Conservation (phyloP, 2,888 invertebrate genomes). For the Dolichopus griseipennis region DNA sequence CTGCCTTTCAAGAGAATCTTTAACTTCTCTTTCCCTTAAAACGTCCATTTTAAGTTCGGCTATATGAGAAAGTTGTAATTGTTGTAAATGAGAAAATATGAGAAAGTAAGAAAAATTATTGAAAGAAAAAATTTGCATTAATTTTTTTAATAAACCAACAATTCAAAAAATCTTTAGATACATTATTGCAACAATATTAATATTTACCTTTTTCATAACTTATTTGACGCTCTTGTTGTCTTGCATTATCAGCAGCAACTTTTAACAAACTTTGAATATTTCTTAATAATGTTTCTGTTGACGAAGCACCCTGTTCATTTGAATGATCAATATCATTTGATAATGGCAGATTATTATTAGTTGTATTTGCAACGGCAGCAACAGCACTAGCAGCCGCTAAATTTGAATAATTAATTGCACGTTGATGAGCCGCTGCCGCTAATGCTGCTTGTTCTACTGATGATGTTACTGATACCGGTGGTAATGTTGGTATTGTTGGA, state of each 20-base stretch:
- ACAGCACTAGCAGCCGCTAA: slow-evolving; percentile 57
- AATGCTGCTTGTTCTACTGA: slow-evolving; percentile 24
- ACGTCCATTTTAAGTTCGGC: slow-evolving; percentile 96
- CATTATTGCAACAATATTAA: too few relatives aligned
- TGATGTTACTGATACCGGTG: background rate
- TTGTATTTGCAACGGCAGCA: slow-evolving; percentile 30
- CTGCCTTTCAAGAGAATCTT: slow-evolving; percentile 89
- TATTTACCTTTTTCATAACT: slow-evolving; percentile 92
- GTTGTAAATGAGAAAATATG: background rate
- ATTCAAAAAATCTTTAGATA: too few relatives aligned
- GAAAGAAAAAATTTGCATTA: slow-evolving; percentile 12
- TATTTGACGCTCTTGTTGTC: slow-evolving; percentile 92
- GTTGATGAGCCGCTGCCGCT: slow-evolving; percentile 49
- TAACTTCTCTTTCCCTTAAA: slow-evolving; percentile 82
- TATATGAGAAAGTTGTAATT: slow-evolving; percentile 39
- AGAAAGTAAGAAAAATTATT: background rate
- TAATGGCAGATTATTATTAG: slow-evolving; percentile 30
- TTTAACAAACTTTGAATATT: slow-evolving; percentile 94
- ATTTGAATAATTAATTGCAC: slow-evolving; percentile 72
- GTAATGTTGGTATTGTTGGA: slow-evolving; percentile 38
- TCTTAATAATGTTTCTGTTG: slow-evolving; percentile 85
- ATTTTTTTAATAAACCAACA: too few relatives aligned
- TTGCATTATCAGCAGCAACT: slow-evolving; percentile 94
- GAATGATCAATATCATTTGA: slow-evolving; percentile 39
- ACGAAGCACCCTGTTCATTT: slow-evolving; percentile 58